Conservation (phyloP, 53 echinoderm and acorn worm species). For the Patiria pectinifera region DNA sequence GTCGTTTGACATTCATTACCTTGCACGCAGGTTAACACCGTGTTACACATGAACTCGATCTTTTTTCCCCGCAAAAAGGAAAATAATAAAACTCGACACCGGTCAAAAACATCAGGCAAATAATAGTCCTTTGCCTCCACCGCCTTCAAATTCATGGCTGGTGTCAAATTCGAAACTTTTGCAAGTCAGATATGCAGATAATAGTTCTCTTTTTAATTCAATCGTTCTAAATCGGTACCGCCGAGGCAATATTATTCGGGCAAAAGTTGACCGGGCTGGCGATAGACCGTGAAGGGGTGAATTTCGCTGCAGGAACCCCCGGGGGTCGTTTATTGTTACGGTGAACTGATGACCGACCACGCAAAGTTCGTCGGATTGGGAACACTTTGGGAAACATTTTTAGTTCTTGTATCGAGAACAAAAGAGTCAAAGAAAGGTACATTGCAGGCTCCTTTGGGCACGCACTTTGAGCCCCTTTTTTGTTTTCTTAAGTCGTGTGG, state of each 20-base stretch:
- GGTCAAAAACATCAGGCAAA: neutral
- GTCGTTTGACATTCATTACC: neutral
- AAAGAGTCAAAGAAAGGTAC: too few species aligned
- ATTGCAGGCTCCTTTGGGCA: too few species aligned
- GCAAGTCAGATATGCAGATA: conserved; percentile 16
- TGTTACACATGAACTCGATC: neutral
- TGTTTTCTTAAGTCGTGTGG: too few species aligned
- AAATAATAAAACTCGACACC: conserved; percentile 12
- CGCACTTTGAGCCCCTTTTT: too few species aligned
- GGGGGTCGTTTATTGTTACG: neutral
- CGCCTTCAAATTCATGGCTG: conserved; percentile 4
- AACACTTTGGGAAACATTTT: neutral
- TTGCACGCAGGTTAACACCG: neutral
- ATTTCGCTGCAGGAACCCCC: neutral
- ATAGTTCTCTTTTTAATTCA: neutral
- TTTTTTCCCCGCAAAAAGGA: conserved; percentile 5
- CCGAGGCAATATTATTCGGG: neutral
- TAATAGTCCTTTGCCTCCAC: neutral
- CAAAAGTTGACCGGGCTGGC: neutral
- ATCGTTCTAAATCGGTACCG: conserved; percentile 17
- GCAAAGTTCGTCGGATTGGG: neutral
- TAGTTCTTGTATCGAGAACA: too few species aligned
- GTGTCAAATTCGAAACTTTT: conserved; percentile 21
- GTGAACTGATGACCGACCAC: neutral
- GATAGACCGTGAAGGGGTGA: conserved; percentile 31